Percentiles rank a stretch among this genome's conserved stretches.
Evolutionary conservation across 2,797 vertebrate genomes (phyloP).

Genomic region (Morus bassanus): DNA sequence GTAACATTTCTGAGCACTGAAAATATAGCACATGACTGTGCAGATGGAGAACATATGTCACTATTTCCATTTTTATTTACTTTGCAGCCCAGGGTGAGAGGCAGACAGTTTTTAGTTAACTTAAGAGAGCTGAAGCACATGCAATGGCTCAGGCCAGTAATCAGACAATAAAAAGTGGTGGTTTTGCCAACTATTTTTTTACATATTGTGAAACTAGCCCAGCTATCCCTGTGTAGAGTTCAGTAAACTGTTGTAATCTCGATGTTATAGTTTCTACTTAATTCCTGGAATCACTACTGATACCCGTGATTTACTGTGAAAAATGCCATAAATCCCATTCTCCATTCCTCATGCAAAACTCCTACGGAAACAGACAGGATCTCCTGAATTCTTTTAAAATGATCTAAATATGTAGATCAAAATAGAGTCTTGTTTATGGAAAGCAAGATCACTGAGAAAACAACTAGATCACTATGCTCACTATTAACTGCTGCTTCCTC

Average conservation of each 20-base stretch:
- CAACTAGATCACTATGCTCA: background rate
- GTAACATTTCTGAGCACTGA: constrained; percentile 33
- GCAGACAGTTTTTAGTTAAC: constrained; percentile 38
- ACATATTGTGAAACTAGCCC: constrained; percentile 36
- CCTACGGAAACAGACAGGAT: background rate
- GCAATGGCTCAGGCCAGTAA: constrained; percentile 19
- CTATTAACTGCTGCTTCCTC: background rate
- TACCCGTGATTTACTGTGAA: background rate
- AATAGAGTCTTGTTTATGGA: background rate
- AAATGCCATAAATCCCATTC: background rate
- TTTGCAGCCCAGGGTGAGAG: constrained; percentile 24
- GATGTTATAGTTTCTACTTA: background rate
- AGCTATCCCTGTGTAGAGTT: background rate
- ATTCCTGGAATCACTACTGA: constrained; percentile 24
- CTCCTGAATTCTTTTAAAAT: background rate
- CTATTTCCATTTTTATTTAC: constrained; percentile 62
- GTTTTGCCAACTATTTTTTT: constrained; percentile 41
- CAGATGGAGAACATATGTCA: constrained; percentile 68
- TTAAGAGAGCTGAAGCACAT: constrained; percentile 8
- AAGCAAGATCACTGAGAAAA: background rate
- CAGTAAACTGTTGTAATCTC: background rate
- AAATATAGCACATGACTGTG: background rate
- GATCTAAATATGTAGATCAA: background rate
- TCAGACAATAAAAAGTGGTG: constrained; percentile 9
- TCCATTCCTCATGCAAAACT: background rate